Base-by-base conservation (phyloP, 2,113 vertebrate genomes). In the Malaclemys terrapin region DNA sequence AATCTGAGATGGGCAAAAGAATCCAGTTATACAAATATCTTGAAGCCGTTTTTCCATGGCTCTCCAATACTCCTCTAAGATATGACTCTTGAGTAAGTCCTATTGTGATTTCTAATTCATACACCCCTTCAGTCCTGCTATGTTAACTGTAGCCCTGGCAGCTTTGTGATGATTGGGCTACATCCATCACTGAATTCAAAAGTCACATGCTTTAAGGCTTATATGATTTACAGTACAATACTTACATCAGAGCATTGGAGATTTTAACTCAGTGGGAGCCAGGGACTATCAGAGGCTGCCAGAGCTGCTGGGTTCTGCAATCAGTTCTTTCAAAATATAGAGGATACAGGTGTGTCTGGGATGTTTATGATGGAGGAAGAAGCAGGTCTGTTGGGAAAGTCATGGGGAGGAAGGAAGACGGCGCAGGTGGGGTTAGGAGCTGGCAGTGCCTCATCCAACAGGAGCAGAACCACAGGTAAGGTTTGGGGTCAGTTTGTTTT, bases 181-280 rank as follows among this genome's bases (percentile, higher is more conserved):
- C 59, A 94, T 82, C 47, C 56, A 87, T 89, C 3, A 4, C 22
- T 85, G 82, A 92, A 79, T 88, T 95, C 93, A 95, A 94, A 94
- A 93, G 75, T 88, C 50, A 89, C 59, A 53, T 54, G 22, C 91
- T 96, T 95, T 95, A 88, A 94, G 95, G 90, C 62, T 35, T 8
- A 59, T 65, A 88, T 82, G 89, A 95, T 84, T 92, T 1, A 8
- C 87, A 79, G 78, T 82, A 80, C 38, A 75, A 31, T 72, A 25
- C 78, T 85, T 89, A 87, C 57, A 25, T n/a, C 25, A 2, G n/a
- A 72, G 90, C 49, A n/a, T 76, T 38, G 65, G 84, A 87, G 94
- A 72, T 72, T 72, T 56, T 78, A 78, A 1, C 27, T 7, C 49
- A 53, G 22, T 13, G 75, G 79, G 17, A 90, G 75, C 49, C 16